Base-by-base conservation (phyloP, 1,140 invertebrate genomes). In the Musca domestica region DNA sequence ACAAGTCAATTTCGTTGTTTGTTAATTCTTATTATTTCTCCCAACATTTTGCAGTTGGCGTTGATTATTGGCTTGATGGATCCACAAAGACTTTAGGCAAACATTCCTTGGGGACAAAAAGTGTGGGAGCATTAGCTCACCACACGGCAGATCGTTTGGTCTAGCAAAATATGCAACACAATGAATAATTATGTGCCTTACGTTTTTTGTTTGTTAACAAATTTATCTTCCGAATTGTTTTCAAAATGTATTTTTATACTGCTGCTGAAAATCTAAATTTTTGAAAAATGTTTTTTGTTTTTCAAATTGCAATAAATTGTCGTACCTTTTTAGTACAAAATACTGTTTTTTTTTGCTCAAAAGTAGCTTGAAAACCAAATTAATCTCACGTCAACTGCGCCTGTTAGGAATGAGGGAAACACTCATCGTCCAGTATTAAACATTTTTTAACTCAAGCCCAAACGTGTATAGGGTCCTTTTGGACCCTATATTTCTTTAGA, bases 71-170 rank as follows among this genome's bases (percentile, higher is more conserved):
- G 67, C 63, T 41, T 64, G 56, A 47, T 68, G 58, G 67, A 20
- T n/a, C 56, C 17, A 19, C 30, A 34, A 68, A 64, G n/a, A 64
- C 30, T 30, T 23, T 34, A 48, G 20, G 30, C 23, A 41, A 52
- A 30, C 22, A 12, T 47, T 47, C 46, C n/a, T 61, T 61, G 49
- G 14, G 22, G 14, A 25, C 14, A 48, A 64, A 54, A 48, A 20
- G 56, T 17, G 75, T 79, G 51, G 77, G 75, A 67, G 51, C 70
- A 15, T 73, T 79, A 69, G 77, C 77, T 19, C 76, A 25, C 49
- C 75, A 56, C 66, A 74, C 78, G 54, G 77, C 77, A 17, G 66
- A 73, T 46, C 72, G 76, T 22, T 68, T 79, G 64, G 48, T 77
- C 56, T 79, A 67, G 41, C 52, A 17, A 25, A 19, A 58, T 52